These are phyloP conservation scores for Pseudopipra pipra DNA, from an alignment of 2,113 vertebrate genomes.

Conservation along the genomic window DNA sequence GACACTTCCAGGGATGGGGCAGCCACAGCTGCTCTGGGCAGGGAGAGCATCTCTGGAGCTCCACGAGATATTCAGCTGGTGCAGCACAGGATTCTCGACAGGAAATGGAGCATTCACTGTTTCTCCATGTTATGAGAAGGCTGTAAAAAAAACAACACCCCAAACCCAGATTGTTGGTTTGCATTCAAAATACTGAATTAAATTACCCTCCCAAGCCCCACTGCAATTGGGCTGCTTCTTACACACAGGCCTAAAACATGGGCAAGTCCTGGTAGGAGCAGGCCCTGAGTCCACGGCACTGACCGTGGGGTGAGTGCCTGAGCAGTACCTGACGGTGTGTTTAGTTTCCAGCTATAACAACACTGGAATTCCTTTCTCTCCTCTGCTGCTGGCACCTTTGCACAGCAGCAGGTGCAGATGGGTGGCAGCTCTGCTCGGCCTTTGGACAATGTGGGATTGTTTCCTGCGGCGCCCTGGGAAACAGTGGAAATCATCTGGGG, in stretches of 20 bases:
- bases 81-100: neutral
- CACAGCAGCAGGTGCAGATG: rapidly evolving
- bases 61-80: rapidly evolving
- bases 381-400: neutral
- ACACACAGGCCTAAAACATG: rapidly evolving
- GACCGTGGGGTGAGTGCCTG: neutral
- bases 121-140: neutral
- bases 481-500: neutral
- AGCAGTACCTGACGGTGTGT: neutral
- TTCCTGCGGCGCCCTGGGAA: neutral
- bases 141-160: neutral
- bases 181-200: neutral
- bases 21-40: neutral
- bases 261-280: neutral
- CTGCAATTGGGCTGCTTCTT: neutral
- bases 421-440: neutral
- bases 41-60: neutral
- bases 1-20: neutral
- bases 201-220: rapidly evolving
- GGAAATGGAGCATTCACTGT: neutral
- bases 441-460: neutral
- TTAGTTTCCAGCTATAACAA: neutral
- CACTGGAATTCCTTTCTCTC: neutral
- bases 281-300: neutral
- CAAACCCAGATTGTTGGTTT: neutral